Base-by-base conservation (phyloP, 2,113 vertebrate species). In the Cyphomyrus plagiostoma region DNA sequence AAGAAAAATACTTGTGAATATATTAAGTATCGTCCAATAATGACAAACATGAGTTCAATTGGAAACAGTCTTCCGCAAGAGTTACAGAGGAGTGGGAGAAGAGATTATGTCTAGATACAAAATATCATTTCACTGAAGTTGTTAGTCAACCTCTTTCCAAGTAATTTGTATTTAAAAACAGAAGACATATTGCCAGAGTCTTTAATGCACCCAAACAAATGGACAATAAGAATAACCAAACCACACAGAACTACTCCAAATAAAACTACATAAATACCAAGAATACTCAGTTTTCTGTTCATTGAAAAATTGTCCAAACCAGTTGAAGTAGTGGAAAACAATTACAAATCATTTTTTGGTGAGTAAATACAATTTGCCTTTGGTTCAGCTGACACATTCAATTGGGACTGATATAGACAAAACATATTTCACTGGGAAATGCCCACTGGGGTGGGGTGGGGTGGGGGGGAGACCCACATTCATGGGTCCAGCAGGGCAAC, bases 101-200 rank as follows among this genome's bases (percentile, higher is more conserved):
- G 17, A 3, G 48, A 30, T 85, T 88, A 45, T 88, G 88, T 87
- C 86, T 86, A 58, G 77, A 50, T 58, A 50, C n/a, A 49, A 85
- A 62, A 26, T n/a, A 62, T 74, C 13, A 2, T 70, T 70, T 74
- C 66, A 74, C 56, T 62, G 8, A 62, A 62, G 58, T 62, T 2
- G 2, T 35, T 35, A 74, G 70, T 39, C 26, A 15, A 35, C 11
- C 11, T 74, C 70, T 35, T 74, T 74, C 70, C 70, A 35, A n/a
- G 58, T n/a, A n/a, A 74, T 74, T 35, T 84, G 62, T 88, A 84
- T 84, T 84, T 90, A 50, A 66, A 88, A 87, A 84, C 13, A 50
- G 88, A 10, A 74, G 56, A 62, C 8, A 62, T 62, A 62, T 26
- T 9, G 49, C 10, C 19, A 42, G 80, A 42, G 80, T 89, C 48